Conservation (phyloP, 2,113 vertebrate species). For the Scomber scombrus region DNA sequence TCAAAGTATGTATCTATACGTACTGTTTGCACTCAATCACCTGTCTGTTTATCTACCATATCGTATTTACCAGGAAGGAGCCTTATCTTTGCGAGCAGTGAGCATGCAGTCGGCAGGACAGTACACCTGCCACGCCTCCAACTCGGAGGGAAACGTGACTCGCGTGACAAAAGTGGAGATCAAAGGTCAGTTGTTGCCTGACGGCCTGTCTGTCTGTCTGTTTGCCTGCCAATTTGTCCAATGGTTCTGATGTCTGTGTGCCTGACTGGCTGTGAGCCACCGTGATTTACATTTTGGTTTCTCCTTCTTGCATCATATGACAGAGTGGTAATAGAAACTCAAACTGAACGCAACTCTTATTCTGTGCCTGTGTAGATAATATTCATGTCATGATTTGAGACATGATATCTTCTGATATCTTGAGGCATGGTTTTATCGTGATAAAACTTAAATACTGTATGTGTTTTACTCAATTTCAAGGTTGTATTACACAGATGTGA, state of each 20-base stretch:
- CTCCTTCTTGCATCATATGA: slow-evolving; percentile 75
- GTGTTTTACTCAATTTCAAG: slow-evolving; percentile 14
- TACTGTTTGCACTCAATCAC: background rate
- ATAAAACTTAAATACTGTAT: slow-evolving; percentile 5
- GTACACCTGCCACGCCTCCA: slow-evolving; percentile 92
- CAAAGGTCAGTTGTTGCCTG: slow-evolving; percentile 87
- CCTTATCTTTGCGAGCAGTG: slow-evolving; percentile 83
- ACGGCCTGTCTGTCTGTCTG: background rate
- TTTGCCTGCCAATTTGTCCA: slow-evolving; percentile 27
- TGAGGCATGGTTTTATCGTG: background rate
- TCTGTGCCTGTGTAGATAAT: slow-evolving; percentile 29
- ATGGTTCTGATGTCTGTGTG: slow-evolving; percentile 36
- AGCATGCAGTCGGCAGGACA: slow-evolving; percentile 84
- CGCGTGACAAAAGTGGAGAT: slow-evolving; percentile 89
- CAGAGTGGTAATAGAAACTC: slow-evolving; percentile 39
- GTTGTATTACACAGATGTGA: background rate
- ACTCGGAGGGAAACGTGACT: slow-evolving; percentile 88
- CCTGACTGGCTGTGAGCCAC: slow-evolving; percentile 42
- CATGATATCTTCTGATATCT: slow-evolving; percentile 28
- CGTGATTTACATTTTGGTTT: slow-evolving; percentile 68
- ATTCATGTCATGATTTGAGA: slow-evolving; percentile 40
- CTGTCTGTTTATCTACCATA: slow-evolving; percentile 20
- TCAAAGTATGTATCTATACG: background rate
- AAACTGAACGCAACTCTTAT: slow-evolving; percentile 22
- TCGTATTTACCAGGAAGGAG: slow-evolving; percentile 82